phyloP scores from a whole-genome alignment of 92 coral and sea anemone species.

The Siderastrea siderea region DNA sequence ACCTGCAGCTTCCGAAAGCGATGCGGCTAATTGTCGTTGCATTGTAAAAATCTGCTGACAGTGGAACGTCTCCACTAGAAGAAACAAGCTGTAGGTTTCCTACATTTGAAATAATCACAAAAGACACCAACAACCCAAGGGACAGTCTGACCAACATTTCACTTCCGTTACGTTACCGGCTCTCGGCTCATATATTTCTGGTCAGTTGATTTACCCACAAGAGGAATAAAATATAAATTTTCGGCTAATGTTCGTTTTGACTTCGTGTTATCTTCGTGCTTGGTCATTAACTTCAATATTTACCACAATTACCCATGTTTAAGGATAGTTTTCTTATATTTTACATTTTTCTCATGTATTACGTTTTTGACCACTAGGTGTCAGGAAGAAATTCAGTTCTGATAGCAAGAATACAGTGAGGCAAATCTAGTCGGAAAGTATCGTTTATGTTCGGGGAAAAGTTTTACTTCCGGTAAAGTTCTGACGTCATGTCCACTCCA shows the following conservation, averaged over 20 bases:
- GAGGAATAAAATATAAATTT: neutral
- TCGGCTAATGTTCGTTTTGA: neutral
- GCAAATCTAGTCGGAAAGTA: neutral
- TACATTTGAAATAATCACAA: conserved; percentile 7
- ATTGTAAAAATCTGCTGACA: conserved; percentile 77
- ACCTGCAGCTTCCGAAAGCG: conserved; percentile 98
- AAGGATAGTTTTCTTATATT: neutral
- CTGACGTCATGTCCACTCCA: conserved; percentile 86
- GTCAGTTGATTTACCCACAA: conserved; percentile 30
- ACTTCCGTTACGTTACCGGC: conserved; percentile 25
- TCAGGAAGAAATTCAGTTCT: too few species aligned
- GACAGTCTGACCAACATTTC: neutral
- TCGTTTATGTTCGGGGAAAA: neutral
- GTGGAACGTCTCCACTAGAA: conserved; percentile 21
- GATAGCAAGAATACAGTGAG: neutral
- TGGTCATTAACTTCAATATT: neutral
- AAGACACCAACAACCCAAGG: neutral
- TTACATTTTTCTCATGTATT: neutral
- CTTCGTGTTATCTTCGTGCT: neutral
- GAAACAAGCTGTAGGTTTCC: conserved; percentile 17
- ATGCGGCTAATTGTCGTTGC: conserved; percentile 84
- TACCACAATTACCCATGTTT: too few species aligned
- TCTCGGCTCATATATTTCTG: neutral
- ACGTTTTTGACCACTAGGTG: neutral
- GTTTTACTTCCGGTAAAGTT: conserved; percentile 12